phyloP scores from a whole-genome alignment of 2,113 vertebrate genomes.

The Arothron firmamentum region DNA sequence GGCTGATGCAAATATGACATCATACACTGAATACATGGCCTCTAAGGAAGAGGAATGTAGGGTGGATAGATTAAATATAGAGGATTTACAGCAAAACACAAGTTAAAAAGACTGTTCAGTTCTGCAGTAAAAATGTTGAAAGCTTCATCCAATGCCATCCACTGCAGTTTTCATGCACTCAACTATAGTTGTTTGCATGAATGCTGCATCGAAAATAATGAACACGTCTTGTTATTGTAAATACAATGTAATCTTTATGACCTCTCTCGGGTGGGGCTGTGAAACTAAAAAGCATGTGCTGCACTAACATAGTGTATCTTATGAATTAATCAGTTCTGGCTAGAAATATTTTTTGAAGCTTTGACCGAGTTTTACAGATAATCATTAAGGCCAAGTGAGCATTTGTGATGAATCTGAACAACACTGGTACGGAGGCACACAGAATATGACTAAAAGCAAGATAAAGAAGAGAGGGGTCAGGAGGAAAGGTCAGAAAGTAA shows the following conservation, averaged over 20 bases:
- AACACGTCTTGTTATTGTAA: not conserved
- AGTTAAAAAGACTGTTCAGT: too few relatives aligned
- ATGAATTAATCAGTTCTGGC: not conserved
- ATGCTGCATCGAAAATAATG: not conserved
- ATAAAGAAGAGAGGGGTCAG: slow-evolving; percentile 1
- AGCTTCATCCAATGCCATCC: too few relatives aligned
- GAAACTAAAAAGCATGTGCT: too few relatives aligned
- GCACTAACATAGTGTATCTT: too few relatives aligned
- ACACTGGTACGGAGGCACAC: not conserved
- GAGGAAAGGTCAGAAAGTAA: not conserved
- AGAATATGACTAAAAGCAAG: not conserved
- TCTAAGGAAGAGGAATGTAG: not conserved
- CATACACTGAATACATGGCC: not conserved
- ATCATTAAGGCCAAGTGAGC: not conserved
- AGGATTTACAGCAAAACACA: too few relatives aligned
- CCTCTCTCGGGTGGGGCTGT: too few relatives aligned
- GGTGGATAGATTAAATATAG: slow-evolving; percentile 1
- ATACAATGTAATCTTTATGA: too few relatives aligned
- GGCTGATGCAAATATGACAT: slow-evolving; percentile 14
- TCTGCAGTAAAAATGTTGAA: too few relatives aligned
- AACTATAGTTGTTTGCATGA: not conserved
- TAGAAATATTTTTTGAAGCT: too few relatives aligned
- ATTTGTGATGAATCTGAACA: not conserved
- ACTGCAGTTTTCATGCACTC: too few relatives aligned
- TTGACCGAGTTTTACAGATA: not conserved